These are phyloP conservation scores for Ecdyonurus torrentis DNA, from an alignment of 2,888 invertebrate genomes.

Conservation along the genomic window DNA sequence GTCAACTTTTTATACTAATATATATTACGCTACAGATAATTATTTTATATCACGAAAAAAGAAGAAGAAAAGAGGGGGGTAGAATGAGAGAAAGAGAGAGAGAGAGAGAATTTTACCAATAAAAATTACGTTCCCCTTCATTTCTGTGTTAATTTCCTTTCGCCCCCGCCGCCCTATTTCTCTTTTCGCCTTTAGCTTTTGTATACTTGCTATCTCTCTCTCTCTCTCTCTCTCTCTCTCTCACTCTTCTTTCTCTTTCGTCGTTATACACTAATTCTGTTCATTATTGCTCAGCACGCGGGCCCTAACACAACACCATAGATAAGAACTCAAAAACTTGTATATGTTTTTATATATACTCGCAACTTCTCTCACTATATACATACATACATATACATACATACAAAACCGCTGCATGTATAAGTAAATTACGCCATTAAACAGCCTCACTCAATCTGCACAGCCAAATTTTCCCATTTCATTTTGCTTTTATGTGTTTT, in stretches of 20 bases:
- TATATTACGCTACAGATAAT: background rate
- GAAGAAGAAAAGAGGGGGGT: background rate
- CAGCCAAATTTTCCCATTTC: background rate
- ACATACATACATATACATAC: background rate
- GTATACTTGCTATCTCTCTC: background rate
- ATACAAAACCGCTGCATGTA: background rate
- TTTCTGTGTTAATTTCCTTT: slow-evolving; percentile 2
- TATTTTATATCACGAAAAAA: background rate
- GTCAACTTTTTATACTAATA: background rate
- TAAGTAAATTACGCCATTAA: background rate
- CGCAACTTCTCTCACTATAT: too few species aligned
- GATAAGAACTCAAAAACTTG: too few species aligned
- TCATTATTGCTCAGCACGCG: slow-evolving; percentile 3
- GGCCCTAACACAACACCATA: background rate
- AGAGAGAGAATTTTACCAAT: background rate
- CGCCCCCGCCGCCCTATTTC: background rate
- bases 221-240: background rate
- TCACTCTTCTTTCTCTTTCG: background rate
- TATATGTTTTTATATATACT: too few species aligned
- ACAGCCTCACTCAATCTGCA: background rate
- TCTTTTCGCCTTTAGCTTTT: too few species aligned
- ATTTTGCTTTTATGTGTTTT: background rate
- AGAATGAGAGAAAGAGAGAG: background rate
- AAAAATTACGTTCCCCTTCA: slow-evolving; percentile 1
- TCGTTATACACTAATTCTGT: background rate